Conservation (phyloP, 2,797 vertebrate genomes). For the Phylloscopus collybita region DNA sequence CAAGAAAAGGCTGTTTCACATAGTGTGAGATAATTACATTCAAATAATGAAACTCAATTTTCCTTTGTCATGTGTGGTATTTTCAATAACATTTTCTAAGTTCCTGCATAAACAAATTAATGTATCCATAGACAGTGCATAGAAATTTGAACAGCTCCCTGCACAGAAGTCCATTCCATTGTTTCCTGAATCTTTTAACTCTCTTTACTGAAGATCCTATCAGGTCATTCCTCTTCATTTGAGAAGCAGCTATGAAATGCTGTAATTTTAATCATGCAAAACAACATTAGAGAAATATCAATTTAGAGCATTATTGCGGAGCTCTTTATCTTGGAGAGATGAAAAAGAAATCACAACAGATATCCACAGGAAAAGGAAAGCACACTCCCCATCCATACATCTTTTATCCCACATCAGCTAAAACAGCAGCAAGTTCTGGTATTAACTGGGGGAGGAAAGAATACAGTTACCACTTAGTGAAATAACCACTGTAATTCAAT, state of each 20-base stretch:
- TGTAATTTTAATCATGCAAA: background rate
- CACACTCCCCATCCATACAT: background rate
- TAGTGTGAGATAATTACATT: conserved; percentile 65
- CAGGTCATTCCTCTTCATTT: conserved; percentile 1
- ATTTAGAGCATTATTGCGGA: background rate
- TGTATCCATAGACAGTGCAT: background rate
- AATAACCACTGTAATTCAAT: background rate
- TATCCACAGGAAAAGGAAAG: background rate
- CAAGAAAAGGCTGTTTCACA: conserved; percentile 68
- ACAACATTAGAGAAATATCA: conserved; percentile 11
- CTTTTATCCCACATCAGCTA: background rate
- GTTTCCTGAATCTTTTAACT: conserved; percentile 34
- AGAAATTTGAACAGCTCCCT: conserved; percentile 40
- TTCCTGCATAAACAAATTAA: conserved; percentile 66
- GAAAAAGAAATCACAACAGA: background rate
- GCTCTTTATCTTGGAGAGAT: background rate
- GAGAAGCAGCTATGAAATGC: conserved; percentile 17
- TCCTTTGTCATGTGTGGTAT: conserved; percentile 49
- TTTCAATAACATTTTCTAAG: conserved; percentile 66
- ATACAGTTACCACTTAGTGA: background rate
- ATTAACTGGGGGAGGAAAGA: background rate
- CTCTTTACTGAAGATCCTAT: conserved; percentile 19
- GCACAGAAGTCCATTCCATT: conserved; percentile 22
- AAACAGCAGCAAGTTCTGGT: background rate
- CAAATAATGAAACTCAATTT: conserved; percentile 69